Evolutionary conservation across 2,888 invertebrate genomes (phyloP).

Genomic region (Eulithis testata): DNA sequence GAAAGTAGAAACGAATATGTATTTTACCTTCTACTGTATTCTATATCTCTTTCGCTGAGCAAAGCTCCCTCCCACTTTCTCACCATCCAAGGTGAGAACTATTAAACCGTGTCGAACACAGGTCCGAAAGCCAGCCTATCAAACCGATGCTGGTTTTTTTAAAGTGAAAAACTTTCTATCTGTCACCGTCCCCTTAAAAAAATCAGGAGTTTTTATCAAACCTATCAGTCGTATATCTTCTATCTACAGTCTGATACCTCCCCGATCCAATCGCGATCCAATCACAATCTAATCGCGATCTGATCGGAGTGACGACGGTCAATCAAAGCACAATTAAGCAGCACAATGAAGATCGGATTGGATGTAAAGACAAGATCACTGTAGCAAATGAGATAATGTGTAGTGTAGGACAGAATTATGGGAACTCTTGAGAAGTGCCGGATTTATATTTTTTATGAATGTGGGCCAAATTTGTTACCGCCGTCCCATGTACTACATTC

Average conservation of each 20-base stretch:
- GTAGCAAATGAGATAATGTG: conserved; percentile 2
- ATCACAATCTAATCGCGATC: conserved; percentile 44
- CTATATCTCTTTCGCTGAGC: no score
- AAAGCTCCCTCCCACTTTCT: no score
- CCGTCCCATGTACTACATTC: no score
- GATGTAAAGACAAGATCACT: background rate
- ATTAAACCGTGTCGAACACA: no score
- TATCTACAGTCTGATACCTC: conserved; percentile 65
- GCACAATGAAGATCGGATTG: conserved; percentile 34
- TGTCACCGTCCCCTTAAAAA: background rate
- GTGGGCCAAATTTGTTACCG: no score
- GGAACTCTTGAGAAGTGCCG: no score
- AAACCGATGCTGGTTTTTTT: background rate
- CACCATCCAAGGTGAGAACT: no score
- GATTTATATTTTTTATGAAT: no score
- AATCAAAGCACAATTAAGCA: conserved; percentile 70
- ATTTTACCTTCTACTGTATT: no score
- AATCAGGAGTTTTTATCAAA: conserved; percentile 4
- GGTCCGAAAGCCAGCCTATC: no score
- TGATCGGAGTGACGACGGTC: conserved; percentile 49
- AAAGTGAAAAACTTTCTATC: background rate
- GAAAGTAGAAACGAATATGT: no score
- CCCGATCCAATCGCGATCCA: conserved; percentile 48
- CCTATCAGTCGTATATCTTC: conserved; percentile 29
- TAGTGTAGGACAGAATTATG: no score